Evolutionary conservation across 2,113 vertebrate species (phyloP).

Genomic region (Jaculus jaculus): DNA sequence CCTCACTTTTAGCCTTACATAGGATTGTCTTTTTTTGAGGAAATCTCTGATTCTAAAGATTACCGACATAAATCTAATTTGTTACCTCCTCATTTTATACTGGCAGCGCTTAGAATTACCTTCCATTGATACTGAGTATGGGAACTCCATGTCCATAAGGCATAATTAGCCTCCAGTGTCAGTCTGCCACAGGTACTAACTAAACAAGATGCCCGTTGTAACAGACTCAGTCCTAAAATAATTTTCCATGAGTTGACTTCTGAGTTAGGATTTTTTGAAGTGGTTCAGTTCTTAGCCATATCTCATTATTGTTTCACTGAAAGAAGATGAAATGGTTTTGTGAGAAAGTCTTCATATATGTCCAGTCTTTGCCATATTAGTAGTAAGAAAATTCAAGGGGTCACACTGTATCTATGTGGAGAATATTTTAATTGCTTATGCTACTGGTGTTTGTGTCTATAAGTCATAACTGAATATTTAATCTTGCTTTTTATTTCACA

Average conservation of each 20-base stretch:
- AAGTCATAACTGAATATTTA: slow-evolving; percentile 4
- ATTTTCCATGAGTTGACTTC: background rate
- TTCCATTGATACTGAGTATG: background rate
- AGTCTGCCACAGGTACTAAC: background rate
- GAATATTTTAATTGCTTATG: background rate
- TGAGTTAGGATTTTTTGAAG: background rate
- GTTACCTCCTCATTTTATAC: background rate
- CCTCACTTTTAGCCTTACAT: background rate
- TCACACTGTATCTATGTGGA: background rate
- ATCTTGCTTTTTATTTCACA: background rate
- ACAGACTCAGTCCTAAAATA: background rate
- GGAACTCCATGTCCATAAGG: background rate
- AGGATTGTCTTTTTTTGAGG: background rate
- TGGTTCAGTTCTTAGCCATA: slow-evolving; percentile 23
- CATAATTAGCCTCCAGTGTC: background rate
- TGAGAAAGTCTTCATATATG: background rate
- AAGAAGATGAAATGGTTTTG: background rate
- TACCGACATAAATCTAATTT: background rate
- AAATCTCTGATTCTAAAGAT: background rate
- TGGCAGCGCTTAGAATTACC: background rate
- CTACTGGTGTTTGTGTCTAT: background rate
- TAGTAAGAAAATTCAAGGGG: background rate
- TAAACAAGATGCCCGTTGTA: background rate
- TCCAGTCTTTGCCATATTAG: background rate
- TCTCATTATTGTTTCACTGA: background rate